phyloP scores from a whole-genome alignment of 1,140 invertebrate genomes.

The Trigoniulus corallinus region DNA sequence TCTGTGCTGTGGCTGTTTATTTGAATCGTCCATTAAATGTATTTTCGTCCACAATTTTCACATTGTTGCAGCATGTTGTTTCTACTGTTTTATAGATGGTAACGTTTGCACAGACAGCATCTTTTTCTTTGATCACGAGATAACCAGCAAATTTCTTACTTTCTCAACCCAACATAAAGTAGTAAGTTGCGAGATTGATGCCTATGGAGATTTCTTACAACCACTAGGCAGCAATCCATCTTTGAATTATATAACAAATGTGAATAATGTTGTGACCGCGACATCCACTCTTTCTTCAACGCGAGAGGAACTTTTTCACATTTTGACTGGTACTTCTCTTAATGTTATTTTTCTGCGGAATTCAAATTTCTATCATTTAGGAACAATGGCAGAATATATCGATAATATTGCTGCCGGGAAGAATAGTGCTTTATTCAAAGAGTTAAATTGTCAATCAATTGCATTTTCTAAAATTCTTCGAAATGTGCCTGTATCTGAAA shows the following conservation, averaged over 20 bases:
- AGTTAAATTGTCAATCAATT: constrained; percentile 21
- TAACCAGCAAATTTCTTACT: constrained; percentile 24
- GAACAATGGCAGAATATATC: constrained; percentile 30
- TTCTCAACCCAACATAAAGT: constrained; percentile 20
- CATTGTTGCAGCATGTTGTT: not conserved
- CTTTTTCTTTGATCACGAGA: constrained; percentile 27
- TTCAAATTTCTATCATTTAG: constrained; percentile 32
- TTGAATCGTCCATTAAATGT: too few relatives aligned
- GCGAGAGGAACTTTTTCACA: constrained; percentile 18
- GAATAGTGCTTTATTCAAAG: constrained; percentile 16
- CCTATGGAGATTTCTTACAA: constrained; percentile 33
- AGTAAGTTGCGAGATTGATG: constrained; percentile 29
- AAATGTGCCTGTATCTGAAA: too few relatives aligned
- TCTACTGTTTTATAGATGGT: constrained; percentile 10
- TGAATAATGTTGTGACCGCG: not conserved
- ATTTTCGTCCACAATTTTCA: not conserved
- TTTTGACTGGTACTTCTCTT: constrained; percentile 20
- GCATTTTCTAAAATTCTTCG: constrained; percentile 14
- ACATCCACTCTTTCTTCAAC: not conserved
- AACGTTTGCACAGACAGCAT: constrained; percentile 30
- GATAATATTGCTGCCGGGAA: constrained; percentile 21
- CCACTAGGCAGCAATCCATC: constrained; percentile 24
- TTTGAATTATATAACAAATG: too few relatives aligned
- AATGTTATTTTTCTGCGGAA: constrained; percentile 25
- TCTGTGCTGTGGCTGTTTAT: too few relatives aligned